Conservation (phyloP, 2,113 vertebrate species). For the Callipepla californica region DNA sequence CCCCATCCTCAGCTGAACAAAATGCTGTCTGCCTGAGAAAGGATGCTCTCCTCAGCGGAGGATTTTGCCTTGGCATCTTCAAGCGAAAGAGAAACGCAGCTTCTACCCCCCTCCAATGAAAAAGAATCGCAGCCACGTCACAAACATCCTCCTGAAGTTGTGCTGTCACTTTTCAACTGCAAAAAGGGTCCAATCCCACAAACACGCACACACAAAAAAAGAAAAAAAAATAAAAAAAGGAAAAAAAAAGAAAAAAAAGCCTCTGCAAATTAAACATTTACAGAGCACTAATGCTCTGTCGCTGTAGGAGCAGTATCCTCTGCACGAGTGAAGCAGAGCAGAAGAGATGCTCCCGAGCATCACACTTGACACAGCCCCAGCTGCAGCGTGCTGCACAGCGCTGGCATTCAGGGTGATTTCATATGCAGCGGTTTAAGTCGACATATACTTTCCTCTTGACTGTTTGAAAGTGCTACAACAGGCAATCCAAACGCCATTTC, state of each 20-base stretch:
- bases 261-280: background rate
- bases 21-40: slow-evolving; percentile 33
- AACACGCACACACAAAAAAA: fast-evolving
- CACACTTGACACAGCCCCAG: background rate
- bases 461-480: fast-evolving
- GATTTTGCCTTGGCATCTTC: background rate
- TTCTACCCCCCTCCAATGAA: slow-evolving; percentile 8
- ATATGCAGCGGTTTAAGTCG: background rate
- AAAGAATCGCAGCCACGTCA: slow-evolving; percentile 15
- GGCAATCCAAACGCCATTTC: background rate
- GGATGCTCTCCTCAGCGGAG: background rate
- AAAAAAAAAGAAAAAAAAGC: background rate
- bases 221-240: background rate
- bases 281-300: background rate
- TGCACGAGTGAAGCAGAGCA: background rate
- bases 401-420: background rate
- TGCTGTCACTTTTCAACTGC: slow-evolving; percentile 11
- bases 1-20: slow-evolving; percentile 36
- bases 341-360: slow-evolving; percentile 43
- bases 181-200: background rate
- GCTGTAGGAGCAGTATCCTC: background rate
- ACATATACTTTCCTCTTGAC: background rate
- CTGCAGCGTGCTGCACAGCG: background rate
- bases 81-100: background rate
- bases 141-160: slow-evolving; percentile 31